Evolutionary conservation across 2,113 vertebrate species (phyloP).

Genomic region (Alectura lathami): DNA sequence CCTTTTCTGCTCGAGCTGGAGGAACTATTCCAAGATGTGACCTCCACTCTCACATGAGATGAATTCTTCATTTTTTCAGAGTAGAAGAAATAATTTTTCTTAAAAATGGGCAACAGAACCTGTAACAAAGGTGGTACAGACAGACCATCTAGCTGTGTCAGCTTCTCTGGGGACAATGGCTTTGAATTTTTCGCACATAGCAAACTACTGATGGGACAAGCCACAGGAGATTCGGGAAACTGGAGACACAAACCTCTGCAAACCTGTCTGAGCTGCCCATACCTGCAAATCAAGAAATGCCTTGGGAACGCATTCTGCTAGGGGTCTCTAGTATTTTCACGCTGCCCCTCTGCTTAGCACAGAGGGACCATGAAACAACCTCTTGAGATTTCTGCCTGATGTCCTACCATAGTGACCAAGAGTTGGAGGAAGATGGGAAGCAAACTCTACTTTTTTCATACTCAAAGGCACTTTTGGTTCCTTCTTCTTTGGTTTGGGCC

Average conservation of each 20-base stretch:
- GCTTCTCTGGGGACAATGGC: background rate
- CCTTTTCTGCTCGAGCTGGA: slow-evolving; percentile 30
- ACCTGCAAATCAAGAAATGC: background rate
- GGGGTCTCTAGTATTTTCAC: background rate
- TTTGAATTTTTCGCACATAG: background rate
- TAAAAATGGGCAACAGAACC: background rate
- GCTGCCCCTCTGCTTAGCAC: background rate
- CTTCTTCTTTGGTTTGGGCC: background rate
- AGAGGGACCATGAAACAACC: background rate
- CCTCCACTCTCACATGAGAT: slow-evolving; percentile 66
- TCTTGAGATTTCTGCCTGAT: background rate
- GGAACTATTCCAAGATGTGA: slow-evolving; percentile 74
- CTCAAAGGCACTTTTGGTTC: background rate
- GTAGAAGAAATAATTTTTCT: background rate
- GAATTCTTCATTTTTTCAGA: slow-evolving; percentile 5
- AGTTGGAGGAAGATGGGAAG: background rate
- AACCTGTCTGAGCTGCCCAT: background rate
- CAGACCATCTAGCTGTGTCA: background rate
- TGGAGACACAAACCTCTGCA: background rate
- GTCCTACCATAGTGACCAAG: background rate
- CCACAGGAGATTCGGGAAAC: background rate
- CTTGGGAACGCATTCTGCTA: background rate
- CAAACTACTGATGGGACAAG: background rate
- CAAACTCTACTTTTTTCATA: background rate
- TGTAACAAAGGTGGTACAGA: background rate